phyloP scores from a whole-genome alignment of 2,797 vertebrate genomes.

The Periparus ater region DNA sequence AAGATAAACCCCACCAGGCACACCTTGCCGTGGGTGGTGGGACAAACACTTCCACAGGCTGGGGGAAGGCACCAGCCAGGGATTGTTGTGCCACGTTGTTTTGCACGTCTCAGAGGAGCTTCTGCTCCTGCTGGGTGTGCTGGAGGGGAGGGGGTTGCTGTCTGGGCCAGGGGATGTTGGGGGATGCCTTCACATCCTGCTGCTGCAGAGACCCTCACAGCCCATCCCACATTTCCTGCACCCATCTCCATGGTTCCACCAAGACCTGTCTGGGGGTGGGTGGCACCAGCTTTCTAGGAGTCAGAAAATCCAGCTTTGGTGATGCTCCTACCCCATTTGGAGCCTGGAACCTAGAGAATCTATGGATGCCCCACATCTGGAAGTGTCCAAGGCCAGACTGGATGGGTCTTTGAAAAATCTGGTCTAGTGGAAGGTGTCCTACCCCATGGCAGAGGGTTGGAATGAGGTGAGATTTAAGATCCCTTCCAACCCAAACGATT shows the following conservation, averaged over 20 bases:
- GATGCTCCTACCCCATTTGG: neutral
- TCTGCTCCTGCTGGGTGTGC: neutral
- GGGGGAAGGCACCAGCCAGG: neutral
- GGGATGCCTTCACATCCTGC: neutral
- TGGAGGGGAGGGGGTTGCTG: rapidly evolving
- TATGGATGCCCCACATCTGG: neutral
- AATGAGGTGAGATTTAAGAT: neutral
- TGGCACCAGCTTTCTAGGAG: neutral
- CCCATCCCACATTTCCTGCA: neutral
- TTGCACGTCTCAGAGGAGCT: neutral
- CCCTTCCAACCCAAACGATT: neutral
- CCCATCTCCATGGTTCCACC: rapidly evolving
- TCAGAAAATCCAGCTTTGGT: neutral
- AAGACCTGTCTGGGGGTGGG: neutral
- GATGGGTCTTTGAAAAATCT: neutral
- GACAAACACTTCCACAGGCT: neutral
- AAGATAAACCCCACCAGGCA: neutral
- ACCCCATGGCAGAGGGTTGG: neutral
- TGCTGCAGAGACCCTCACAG: neutral
- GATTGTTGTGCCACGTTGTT: neutral
- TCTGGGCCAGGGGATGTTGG: rapidly evolving
- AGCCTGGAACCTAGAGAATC: neutral
- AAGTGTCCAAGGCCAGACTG: neutral
- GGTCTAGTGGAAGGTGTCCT: neutral
- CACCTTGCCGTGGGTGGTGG: neutral